These are phyloP conservation scores for Romanogobio albipinnatus DNA, from an alignment of 2,113 vertebrate species.

Conservation along the genomic window DNA sequence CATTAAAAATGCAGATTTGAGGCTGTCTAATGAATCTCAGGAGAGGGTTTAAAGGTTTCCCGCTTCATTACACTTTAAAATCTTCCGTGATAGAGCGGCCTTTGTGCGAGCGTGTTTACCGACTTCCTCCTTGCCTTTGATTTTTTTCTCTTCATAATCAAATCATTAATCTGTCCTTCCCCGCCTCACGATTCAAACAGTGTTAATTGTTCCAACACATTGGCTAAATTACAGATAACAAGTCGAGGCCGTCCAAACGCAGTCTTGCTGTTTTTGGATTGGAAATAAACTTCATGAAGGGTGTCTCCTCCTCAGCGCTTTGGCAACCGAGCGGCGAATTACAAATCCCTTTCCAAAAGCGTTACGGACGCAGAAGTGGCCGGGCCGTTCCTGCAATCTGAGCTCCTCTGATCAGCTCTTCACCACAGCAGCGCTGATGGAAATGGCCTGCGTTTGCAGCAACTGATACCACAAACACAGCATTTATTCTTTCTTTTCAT, in stretches of 20 bases:
- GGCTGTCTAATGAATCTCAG: slow-evolving; percentile 76
- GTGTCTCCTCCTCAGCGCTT: background rate
- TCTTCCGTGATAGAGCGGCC: slow-evolving; percentile 66
- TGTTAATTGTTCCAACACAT: slow-evolving; percentile 71
- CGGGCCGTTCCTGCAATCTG: background rate
- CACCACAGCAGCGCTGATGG: slow-evolving; percentile 3
- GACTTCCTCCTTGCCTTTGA: slow-evolving; percentile 73
- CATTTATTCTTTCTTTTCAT: no score
- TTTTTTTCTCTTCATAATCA: slow-evolving; percentile 74
- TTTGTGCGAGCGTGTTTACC: slow-evolving; percentile 74
- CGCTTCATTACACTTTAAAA: slow-evolving; percentile 81
- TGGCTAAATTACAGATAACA: slow-evolving; percentile 75
- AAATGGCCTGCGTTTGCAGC: background rate
- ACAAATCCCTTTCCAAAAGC: background rate
- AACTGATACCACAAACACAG: no score
- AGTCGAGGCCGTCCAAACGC: slow-evolving; percentile 67
- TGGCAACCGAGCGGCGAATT: background rate
- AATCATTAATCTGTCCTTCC: slow-evolving; percentile 76
- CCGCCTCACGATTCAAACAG: slow-evolving; percentile 74
- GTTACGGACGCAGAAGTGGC: background rate
- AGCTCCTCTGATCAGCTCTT: background rate
- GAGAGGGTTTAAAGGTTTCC: slow-evolving; percentile 68
- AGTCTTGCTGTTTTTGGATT: slow-evolving; percentile 53
- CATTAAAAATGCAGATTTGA: slow-evolving; percentile 81
- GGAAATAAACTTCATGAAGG: background rate